Percentiles rank a stretch among this genome's conserved stretches.
Conservation (phyloP, 2,113 vertebrate genomes). For the Tympanuchus pallidicinctus region DNA sequence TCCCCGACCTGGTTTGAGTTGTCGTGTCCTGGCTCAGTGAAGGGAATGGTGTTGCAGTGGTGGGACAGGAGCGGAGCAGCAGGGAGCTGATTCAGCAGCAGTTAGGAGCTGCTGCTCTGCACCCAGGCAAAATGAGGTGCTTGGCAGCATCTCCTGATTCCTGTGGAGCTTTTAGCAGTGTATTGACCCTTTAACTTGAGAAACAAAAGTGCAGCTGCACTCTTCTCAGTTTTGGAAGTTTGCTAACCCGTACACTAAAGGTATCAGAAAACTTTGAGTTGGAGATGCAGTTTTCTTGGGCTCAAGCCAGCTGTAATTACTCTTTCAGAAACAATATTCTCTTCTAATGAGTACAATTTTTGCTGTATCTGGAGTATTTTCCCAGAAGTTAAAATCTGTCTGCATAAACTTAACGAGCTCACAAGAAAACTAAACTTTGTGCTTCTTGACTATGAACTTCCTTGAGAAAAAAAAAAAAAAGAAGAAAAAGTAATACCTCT, state of each 20-base stretch:
- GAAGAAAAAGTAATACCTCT: background rate
- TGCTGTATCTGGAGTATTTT: background rate
- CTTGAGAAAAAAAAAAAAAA: background rate
- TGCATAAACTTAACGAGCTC: background rate
- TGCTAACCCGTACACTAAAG: background rate
- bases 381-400: background rate
- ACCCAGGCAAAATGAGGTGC: background rate
- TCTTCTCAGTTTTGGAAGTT: background rate
- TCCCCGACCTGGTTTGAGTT: background rate
- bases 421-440: background rate
- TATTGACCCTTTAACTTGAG: background rate
- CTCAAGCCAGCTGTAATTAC: background rate
- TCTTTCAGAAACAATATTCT: background rate
- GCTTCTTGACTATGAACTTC: background rate
- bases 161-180: background rate
- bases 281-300: background rate
- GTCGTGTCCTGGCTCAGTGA: background rate
- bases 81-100: background rate
- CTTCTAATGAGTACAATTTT: background rate
- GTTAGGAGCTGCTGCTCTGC: background rate
- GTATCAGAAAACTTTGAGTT: background rate
- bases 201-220: background rate
- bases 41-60: rapidly evolving
- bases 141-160: background rate
- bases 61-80: background rate